phyloP scores from a whole-genome alignment of 1,140 invertebrate genomes.

The Apis dorsata region DNA sequence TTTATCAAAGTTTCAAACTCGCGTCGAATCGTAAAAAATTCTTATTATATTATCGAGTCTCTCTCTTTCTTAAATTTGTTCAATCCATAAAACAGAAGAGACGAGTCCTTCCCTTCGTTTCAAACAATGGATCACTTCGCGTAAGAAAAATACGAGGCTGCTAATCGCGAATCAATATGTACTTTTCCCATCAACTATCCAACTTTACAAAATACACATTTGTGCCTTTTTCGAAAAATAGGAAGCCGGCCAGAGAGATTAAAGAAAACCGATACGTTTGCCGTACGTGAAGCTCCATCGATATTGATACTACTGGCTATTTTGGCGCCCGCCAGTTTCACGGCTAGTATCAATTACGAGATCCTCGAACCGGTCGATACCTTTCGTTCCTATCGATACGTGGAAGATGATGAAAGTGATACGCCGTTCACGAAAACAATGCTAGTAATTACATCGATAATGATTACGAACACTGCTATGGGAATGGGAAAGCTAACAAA shows the following conservation, averaged over 20 bases:
- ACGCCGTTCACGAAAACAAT: constrained; percentile 79
- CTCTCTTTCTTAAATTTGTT: not conserved
- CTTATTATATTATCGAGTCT: not conserved
- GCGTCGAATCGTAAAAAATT: too few relatives aligned
- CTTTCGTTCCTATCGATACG: constrained; percentile 78
- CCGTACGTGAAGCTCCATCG: constrained; percentile 8
- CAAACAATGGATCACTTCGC: too few relatives aligned
- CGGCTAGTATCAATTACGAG: constrained; percentile 50
- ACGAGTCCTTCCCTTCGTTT: not conserved
- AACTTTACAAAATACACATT: not conserved
- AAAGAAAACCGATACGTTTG: constrained; percentile 39
- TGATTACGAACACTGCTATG: constrained; percentile 81
- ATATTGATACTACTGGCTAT: constrained; percentile 14
- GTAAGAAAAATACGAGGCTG: constrained; percentile 8
- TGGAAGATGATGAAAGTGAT: constrained; percentile 82
- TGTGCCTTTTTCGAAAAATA: not conserved
- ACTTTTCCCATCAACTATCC: not conserved
- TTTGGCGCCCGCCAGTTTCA: constrained; percentile 20
- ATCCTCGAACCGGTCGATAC: constrained; percentile 41
- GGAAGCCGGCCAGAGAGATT: constrained; percentile 3
- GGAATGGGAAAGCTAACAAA: constrained; percentile 83
- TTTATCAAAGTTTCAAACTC: too few relatives aligned
- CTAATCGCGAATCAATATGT: not conserved
- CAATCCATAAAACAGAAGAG: not conserved
- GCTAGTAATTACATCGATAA: constrained; percentile 80